Percentiles rank a stretch among this genome's conserved stretches.
phyloP scores from a whole-genome alignment of 2,113 vertebrate species.

The Rhodinocichla rosea region DNA sequence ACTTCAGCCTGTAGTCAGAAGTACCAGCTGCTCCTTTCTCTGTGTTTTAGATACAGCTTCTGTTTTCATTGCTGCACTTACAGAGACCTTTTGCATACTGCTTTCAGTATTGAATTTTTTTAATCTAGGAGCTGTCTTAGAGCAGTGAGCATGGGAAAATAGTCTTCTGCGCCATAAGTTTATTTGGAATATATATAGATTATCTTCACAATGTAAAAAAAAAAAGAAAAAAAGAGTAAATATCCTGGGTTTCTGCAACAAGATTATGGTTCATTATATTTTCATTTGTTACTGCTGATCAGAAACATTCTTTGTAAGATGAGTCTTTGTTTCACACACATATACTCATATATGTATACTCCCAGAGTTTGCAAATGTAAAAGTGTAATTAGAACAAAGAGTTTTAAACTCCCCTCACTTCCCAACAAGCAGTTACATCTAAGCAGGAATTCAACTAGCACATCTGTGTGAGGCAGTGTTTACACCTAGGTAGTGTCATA shows the following conservation, averaged over 20 bases:
- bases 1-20: not conserved
- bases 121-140: not conserved
- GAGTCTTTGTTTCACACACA: not conserved
- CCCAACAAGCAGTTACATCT: not conserved
- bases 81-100: not conserved
- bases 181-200: not conserved
- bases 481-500: not conserved
- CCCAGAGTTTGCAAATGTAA: not conserved
- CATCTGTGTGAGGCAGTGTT: not conserved
- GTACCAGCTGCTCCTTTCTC: not conserved
- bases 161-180: not conserved
- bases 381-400: not conserved
- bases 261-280: not conserved
- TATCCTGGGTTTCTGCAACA: not conserved
- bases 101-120: not conserved
- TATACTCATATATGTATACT: accelerated
- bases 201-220: not conserved
- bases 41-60: not conserved
- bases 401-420: not conserved
- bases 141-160: not conserved
- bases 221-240: not conserved
- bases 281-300: not conserved
- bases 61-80: not conserved
- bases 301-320: not conserved
- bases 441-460: not conserved